A percentile compares a stretch with the other conserved stretches of the same genome.
These are phyloP conservation scores for Nyctereutes procyonoides DNA, from an alignment of 2,113 vertebrate species.

Conservation along the genomic window DNA sequence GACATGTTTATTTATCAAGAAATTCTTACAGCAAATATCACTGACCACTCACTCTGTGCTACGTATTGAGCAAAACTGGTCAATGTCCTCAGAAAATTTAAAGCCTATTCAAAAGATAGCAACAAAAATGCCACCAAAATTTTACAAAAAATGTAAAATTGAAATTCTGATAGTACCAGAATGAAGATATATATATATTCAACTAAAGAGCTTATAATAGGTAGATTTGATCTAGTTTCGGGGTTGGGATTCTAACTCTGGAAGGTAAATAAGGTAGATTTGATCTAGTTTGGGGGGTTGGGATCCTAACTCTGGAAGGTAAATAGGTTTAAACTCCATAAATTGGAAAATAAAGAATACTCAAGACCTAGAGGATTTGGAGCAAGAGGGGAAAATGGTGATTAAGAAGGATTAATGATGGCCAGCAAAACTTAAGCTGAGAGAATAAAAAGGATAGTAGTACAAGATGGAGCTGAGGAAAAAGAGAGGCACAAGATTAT, in stretches of 20 bases:
- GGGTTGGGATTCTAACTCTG: not conserved
- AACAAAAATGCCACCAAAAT: not conserved
- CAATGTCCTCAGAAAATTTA: not conserved
- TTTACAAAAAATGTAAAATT: not conserved
- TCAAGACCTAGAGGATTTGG: not conserved
- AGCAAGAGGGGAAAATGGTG: not conserved
- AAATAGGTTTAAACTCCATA: not conserved
- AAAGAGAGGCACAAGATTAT: not conserved
- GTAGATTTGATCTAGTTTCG: not conserved
- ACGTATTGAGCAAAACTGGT: not conserved
- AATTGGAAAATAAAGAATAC: slow-evolving; percentile 37
- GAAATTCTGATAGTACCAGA: not conserved
- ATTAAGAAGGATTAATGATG: not conserved
- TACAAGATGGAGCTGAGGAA: not conserved
- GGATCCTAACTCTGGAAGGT: not conserved
- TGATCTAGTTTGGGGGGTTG: not conserved
- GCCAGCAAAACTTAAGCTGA: not conserved
- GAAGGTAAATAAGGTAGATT: not conserved
- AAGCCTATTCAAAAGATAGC: not conserved
- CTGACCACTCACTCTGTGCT: not conserved
- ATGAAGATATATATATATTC: not conserved
- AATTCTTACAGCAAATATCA: not conserved
- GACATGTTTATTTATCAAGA: not conserved
- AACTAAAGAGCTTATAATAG: not conserved
- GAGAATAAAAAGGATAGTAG: not conserved